Base-by-base conservation (phyloP, 2,888 invertebrate species). In the Ecliptopera silaceata region DNA sequence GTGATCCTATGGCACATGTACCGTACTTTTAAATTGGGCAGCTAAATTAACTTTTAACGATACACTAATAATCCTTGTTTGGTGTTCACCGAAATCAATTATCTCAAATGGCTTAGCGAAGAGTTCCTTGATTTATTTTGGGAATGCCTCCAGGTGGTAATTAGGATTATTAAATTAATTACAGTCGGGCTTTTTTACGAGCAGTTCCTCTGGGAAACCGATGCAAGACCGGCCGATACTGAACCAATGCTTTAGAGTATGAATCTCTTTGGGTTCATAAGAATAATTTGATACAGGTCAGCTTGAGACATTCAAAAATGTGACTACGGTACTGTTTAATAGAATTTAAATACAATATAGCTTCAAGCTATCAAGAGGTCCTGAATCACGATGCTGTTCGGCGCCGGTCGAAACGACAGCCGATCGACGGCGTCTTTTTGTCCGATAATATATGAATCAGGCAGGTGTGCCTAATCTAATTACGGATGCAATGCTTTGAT, bases 101-200 rank as follows among this genome's bases (percentile, higher is more conserved):
- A 86, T 71, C 71, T 72, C 74, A 86, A 83, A 88, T 84, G 74
- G 77, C 65, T 63, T 61, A 69, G 76, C 69, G 80, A 77, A 78
- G 74, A 73, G 69, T 68, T 75, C 75, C 71, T 76, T 79, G 76
- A 82, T 84, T 84, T 82, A 82, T 84, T 81, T 79, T 56, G 68
- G 72, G 74, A 73, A 71, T 71, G 72, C 72, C 72, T 75, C 67
- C 69, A 75, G 80, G 74, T 71, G 66, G 75, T 73, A 74, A 78
- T 81, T 77, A 77, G 72, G 74, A 72, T 69, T 65, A 76, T 84
- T 86, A 83, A 82, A 77, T 86, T 83, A 84, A 88, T 86, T 82
- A 82, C 69, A 61, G 67, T 26, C 56, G 56, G 42, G 61, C 59
- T 65, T 55, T 59, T 74, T 72, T 70, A 68, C 71, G 65, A 56